These are phyloP conservation scores for Drosophila carrolli DNA, from an alignment of 1,140 invertebrate species.

Conservation along the genomic window DNA sequence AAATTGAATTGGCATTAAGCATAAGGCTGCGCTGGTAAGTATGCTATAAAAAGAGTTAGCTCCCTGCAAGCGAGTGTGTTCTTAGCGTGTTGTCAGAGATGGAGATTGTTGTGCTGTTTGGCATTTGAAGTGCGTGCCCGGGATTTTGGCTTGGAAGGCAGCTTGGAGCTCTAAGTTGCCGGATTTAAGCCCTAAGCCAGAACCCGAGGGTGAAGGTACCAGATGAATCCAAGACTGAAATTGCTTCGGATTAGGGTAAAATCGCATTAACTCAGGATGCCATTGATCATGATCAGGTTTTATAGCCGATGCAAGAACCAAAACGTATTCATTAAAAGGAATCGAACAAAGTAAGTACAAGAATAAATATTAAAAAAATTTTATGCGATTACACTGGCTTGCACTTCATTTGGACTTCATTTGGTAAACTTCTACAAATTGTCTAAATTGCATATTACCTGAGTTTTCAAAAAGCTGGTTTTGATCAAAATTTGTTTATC, in stretches of 20 bases:
- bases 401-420: too few relatives aligned
- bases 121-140: constrained; percentile 59
- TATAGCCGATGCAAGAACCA: too few relatives aligned
- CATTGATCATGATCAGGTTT: neutral
- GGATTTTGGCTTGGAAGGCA: constrained; percentile 44
- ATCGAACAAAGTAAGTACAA: too few relatives aligned
- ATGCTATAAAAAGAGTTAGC: constrained; percentile 64
- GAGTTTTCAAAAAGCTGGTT: too few relatives aligned
- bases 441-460: too few relatives aligned
- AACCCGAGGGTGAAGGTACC: neutral
- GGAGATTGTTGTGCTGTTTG: constrained; percentile 62
- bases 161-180: constrained; percentile 37
- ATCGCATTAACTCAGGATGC: neutral
- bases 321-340: too few relatives aligned
- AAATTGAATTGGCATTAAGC: constrained; percentile 82
- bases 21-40: constrained; percentile 69
- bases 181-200: constrained; percentile 22
- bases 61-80: constrained; percentile 10
- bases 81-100: constrained; percentile 27
- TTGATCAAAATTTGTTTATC: too few relatives aligned
- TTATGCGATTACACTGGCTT: too few relatives aligned
- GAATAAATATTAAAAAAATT: too few relatives aligned
- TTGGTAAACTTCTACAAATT: too few relatives aligned
- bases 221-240: neutral
- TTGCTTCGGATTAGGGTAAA: neutral